These are phyloP conservation scores for Empidonax alnorum DNA, from an alignment of 2,113 vertebrate genomes.

Conservation along the genomic window DNA sequence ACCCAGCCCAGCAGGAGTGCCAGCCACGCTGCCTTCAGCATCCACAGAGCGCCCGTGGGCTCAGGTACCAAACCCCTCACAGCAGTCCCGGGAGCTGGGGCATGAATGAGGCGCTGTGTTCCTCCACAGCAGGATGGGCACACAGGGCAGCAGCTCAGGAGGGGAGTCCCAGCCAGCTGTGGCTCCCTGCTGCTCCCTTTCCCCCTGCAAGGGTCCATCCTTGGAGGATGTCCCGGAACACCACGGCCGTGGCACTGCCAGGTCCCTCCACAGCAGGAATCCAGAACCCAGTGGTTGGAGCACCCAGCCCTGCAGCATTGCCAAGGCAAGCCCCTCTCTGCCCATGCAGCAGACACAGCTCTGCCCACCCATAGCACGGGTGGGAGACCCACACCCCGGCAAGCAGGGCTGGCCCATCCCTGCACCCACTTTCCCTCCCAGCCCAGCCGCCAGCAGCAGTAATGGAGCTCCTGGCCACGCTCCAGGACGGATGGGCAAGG, in stretches of 20 bases:
- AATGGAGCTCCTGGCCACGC: conserved; percentile 51
- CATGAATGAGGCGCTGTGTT: neutral
- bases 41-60: too few relatives aligned
- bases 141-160: neutral
- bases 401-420: neutral
- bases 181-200: neutral
- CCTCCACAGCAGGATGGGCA: neutral
- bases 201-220: accelerated
- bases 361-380: neutral
- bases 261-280: neutral
- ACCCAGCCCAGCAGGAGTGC: neutral
- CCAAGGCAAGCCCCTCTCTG: neutral
- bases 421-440: neutral
- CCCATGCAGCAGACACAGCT: neutral
- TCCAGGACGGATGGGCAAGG: conserved; percentile 41
- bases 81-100: neutral
- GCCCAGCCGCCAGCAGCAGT: neutral
- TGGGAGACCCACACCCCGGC: accelerated
- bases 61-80: neutral
- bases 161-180: neutral
- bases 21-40: too few relatives aligned
- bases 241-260: accelerated
- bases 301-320: neutral
- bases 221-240: accelerated
- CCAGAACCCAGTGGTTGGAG: accelerated